These are phyloP conservation scores for Leptinotarsa undecemlineata DNA, from an alignment of 1,140 invertebrate species.

Conservation along the genomic window DNA sequence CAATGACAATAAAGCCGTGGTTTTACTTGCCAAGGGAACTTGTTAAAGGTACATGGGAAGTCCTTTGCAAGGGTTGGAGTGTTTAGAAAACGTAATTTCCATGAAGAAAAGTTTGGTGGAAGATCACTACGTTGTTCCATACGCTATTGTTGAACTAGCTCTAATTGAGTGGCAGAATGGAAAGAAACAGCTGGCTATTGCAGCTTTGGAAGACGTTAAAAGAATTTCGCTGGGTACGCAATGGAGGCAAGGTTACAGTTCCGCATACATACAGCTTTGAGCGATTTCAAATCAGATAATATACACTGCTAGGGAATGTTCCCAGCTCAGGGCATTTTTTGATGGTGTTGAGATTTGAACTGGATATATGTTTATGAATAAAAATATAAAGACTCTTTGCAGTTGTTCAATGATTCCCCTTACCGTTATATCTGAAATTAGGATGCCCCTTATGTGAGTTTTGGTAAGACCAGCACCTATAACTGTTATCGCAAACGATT, in stretches of 20 bases:
- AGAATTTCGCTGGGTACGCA: conserved; percentile 84
- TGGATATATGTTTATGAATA: too few species aligned
- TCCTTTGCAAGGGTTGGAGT: conserved; percentile 74
- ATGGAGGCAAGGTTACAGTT: conserved; percentile 91
- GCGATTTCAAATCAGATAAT: conserved; percentile 53
- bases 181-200: conserved; percentile 68
- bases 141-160: conserved; percentile 83
- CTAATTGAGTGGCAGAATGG: conserved; percentile 73
- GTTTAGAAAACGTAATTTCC: conserved; percentile 68
- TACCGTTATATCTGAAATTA: too few species aligned
- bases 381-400: too few species aligned
- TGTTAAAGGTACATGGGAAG: conserved; percentile 76
- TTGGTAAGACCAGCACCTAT: too few species aligned
- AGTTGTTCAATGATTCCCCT: too few species aligned
- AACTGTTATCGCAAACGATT: too few species aligned
- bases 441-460: too few species aligned
- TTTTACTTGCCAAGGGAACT: conserved; percentile 80
- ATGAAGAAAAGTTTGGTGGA: conserved; percentile 80
- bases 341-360: too few species aligned
- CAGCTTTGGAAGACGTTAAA: conserved; percentile 76
- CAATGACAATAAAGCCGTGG: conserved; percentile 78
- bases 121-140: conserved; percentile 85
- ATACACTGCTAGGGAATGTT: too few species aligned
- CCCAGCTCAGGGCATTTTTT: too few species aligned
- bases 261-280: conserved; percentile 80